Base-by-base conservation (phyloP, 1,140 invertebrate genomes). In the Bombus cullumanus region DNA sequence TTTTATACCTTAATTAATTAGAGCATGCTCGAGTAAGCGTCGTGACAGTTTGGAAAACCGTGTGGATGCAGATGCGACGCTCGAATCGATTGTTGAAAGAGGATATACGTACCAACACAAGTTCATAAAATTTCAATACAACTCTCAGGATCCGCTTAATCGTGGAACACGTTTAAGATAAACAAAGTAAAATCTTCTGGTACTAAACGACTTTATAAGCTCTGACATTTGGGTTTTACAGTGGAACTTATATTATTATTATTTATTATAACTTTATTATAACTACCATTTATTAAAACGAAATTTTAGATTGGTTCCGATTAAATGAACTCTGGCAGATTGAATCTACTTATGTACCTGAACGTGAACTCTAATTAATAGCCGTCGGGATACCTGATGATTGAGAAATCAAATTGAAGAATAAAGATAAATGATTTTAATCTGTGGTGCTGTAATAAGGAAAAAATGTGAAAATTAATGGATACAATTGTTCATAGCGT, bases 1-100 rank as follows among this genome's bases (percentile, higher is more conserved):
- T 76, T 75, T 76, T 75, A 82, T 82, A 62, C 39, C 39, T 75
- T 75, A 82, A 82, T 76, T 82, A 82, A 82, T 82, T 76, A 62
- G 59, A 43, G 18, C 81, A 82, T 9, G 71, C 15, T 37, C 71
- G 53, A 37, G 53, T 43, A 22, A 43, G 31, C 57, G 18, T 1
- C 31, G 57, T 37, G 81, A 41, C 57, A 37, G 47, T 62, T 34
- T 62, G 53, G 72, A 75, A 75, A 75, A 47, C 62, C 57, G 31
- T 28, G 25, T 22, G 72, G 1, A 22, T 28, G 39, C 53, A 47
- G 59, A 47, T 28, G n/a, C n/a, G 28, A 41, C 5, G 2, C 15
- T 31, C 1, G 31, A 28, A 59, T 34, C 68, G 57, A 47, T 74
- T 18, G 31, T 37, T 31, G 13, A 39, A 82, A 64, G 34, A 47